phyloP scores from a whole-genome alignment of 2,113 vertebrate genomes.

The Petrocephalus zakoni region DNA sequence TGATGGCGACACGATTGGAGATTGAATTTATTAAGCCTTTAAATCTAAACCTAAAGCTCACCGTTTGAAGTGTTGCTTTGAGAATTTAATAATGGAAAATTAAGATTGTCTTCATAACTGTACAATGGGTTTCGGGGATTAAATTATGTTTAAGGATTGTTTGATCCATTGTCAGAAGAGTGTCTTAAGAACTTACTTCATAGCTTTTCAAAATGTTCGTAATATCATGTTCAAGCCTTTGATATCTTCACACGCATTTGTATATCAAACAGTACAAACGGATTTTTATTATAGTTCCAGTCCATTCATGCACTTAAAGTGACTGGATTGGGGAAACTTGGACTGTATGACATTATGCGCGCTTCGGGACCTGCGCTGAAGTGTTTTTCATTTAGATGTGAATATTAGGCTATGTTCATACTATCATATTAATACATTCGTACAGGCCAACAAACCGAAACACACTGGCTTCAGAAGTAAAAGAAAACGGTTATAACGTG shows the following conservation, averaged over 20 bases:
- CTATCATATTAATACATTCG: background rate
- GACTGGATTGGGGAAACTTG: background rate
- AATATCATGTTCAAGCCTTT: background rate
- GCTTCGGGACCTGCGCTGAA: background rate
- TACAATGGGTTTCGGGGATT: conserved; percentile 2
- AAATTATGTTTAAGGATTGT: background rate
- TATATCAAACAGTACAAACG: background rate
- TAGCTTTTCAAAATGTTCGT: background rate
- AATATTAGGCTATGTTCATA: background rate
- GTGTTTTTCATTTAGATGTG: background rate
- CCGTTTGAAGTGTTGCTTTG: background rate
- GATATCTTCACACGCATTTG: background rate
- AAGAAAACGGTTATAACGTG: background rate
- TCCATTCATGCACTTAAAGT: background rate
- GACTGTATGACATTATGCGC: background rate
- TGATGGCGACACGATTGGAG: background rate
- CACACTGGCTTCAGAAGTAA: background rate
- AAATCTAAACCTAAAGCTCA: background rate
- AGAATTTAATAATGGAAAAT: background rate
- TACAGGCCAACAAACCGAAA: background rate
- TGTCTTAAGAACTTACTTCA: background rate
- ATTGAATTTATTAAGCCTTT: background rate
- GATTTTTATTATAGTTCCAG: background rate
- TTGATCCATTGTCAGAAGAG: background rate
- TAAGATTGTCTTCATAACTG: background rate